A percentile compares a stretch with the other conserved stretches of the same genome.
Conservation (phyloP, 1,140 invertebrate genomes). For the Delia radicum region DNA sequence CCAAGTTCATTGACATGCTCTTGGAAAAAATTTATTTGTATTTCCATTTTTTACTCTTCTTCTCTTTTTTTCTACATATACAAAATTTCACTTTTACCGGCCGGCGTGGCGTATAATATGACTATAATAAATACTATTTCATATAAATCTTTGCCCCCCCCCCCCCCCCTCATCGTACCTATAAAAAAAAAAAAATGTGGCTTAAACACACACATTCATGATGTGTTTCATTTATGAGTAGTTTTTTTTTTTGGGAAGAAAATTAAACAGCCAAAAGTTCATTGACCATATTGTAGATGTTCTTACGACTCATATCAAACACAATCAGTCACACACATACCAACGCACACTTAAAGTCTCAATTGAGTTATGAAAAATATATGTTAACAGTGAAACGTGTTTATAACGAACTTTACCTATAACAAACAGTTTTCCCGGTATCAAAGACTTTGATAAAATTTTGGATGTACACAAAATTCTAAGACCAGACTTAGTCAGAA, state of each 20-base stretch:
- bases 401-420: too few species aligned
- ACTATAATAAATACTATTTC: too few species aligned
- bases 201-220: not conserved
- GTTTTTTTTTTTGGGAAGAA: conserved; percentile 9
- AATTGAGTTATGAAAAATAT: too few species aligned
- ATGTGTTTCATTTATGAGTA: not conserved
- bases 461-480: too few species aligned
- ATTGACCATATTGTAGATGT: conserved; percentile 7
- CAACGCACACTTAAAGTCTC: not conserved
- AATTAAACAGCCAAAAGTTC: conserved; percentile 7
- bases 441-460: too few species aligned
- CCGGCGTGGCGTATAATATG: conserved; percentile 7
- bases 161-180: too few species aligned
- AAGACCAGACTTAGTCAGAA: too few species aligned
- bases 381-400: too few species aligned
- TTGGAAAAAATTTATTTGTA: not conserved
- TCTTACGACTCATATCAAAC: not conserved
- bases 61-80: not conserved
- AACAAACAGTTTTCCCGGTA: too few species aligned
- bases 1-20: conserved; percentile 18
- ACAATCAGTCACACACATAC: not conserved
- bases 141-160: too few species aligned
- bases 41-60: not conserved
- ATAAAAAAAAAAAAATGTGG: not conserved
- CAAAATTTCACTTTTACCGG: conserved; percentile 31